These are phyloP conservation scores for Pholis gunnellus DNA, from an alignment of 2,113 vertebrate species.

Conservation along the genomic window DNA sequence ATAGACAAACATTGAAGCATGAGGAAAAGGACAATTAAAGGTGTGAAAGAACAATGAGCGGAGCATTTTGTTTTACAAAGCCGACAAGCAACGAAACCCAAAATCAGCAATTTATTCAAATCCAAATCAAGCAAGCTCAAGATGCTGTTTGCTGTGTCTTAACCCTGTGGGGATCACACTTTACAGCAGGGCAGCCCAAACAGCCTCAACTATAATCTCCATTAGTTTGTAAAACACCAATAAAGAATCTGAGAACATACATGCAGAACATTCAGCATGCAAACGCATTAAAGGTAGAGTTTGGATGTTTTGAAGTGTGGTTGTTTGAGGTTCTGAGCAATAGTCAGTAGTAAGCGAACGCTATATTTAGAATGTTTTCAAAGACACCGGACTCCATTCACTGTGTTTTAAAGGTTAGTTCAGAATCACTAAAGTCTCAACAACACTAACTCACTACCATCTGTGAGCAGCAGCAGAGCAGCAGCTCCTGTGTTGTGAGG, in stretches of 20 bases:
- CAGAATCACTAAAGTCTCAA: no score
- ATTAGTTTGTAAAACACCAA: neutral
- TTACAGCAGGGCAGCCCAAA: slow-evolving; percentile 2
- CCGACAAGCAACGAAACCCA: slow-evolving; percentile 9
- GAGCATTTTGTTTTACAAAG: neutral
- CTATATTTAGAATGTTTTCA: no score
- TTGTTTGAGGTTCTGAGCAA: neutral
- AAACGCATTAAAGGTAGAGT: neutral
- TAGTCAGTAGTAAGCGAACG: neutral
- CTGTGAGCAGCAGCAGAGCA: no score
- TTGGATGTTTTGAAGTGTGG: neutral
- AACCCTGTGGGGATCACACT: slow-evolving; percentile 39
- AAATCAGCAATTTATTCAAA: slow-evolving; percentile 22
- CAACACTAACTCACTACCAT: no score
- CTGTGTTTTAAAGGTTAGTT: no score
- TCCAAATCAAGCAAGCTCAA: slow-evolving; percentile 8
- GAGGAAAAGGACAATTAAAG: slow-evolving; percentile 18
- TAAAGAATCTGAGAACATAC: neutral
- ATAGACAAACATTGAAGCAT: slow-evolving; percentile 18
- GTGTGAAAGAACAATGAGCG: slow-evolving; percentile 1
- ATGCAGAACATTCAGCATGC: neutral
- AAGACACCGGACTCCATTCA: no score
- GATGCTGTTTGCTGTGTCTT: slow-evolving; percentile 26
- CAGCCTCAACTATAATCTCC: neutral
- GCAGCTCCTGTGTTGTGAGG: no score